Conservation (phyloP, 2,113 vertebrate genomes). For the Stictonetta naevosa region DNA sequence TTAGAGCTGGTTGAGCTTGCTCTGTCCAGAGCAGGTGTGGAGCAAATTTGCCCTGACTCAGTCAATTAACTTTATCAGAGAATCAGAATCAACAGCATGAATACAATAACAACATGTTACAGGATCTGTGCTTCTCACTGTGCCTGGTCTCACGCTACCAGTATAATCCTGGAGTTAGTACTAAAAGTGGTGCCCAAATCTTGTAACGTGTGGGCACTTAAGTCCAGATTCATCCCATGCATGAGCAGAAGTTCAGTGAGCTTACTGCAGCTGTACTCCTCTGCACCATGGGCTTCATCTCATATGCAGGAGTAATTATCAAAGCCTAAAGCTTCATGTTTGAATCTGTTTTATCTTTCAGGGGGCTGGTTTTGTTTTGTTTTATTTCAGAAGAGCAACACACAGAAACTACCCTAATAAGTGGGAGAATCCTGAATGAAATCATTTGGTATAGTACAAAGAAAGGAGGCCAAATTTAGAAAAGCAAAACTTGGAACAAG, state of each 20-base stretch:
- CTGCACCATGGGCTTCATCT: background rate
- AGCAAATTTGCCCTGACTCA: conserved; percentile 69
- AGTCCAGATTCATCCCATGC: background rate
- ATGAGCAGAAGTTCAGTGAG: background rate
- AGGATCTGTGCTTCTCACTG: background rate
- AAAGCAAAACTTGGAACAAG: background rate
- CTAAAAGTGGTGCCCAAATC: background rate
- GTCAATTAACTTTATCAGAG: conserved; percentile 68
- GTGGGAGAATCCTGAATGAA: background rate
- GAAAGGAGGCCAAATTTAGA: background rate
- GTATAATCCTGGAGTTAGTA: background rate
- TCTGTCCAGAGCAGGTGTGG: conserved; percentile 67
- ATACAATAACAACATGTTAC: background rate
- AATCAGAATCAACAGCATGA: conserved; percentile 29
- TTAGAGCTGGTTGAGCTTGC: conserved; percentile 51
- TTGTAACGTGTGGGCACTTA: background rate
- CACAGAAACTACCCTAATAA: background rate
- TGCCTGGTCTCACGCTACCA: background rate
- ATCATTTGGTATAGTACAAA: background rate
- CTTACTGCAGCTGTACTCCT: background rate
- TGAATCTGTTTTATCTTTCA: background rate
- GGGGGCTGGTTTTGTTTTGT: background rate
- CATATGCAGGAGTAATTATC: background rate
- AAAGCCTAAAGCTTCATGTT: background rate
- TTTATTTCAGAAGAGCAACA: background rate